A percentile compares a stretch with the other conserved stretches of the same genome.
phyloP scores from a whole-genome alignment of 2,797 vertebrate genomes.

The Rhinophrynus dorsalis region DNA sequence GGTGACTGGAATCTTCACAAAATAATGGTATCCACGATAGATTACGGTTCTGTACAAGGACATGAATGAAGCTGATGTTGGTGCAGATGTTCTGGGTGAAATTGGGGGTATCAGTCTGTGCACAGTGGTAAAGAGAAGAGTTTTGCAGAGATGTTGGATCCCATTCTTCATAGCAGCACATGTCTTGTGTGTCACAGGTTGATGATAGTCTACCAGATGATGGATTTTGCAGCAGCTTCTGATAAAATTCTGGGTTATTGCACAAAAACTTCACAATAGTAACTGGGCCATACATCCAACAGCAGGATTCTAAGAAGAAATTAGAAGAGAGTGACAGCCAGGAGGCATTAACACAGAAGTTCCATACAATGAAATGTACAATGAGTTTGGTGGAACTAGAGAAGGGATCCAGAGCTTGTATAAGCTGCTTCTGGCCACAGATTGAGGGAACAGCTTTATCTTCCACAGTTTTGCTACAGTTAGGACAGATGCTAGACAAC shows the following conservation, averaged over 20 bases:
- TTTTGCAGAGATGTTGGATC: neutral
- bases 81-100: neutral
- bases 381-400: neutral
- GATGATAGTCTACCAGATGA: neutral
- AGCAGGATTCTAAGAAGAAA: neutral
- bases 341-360: constrained; percentile 12
- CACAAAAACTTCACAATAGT: constrained; percentile 14
- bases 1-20: neutral
- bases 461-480: constrained; percentile 1
- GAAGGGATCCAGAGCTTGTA: neutral
- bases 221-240: neutral
- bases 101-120: neutral
- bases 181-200: no score
- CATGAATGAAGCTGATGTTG: constrained; percentile 1
- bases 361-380: constrained; percentile 1
- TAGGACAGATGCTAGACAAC: constrained; percentile 3
- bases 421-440: neutral
- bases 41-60: neutral
- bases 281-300: constrained; percentile 20
- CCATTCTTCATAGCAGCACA: constrained; percentile 7
- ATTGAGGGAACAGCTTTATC: neutral
- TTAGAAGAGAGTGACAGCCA: neutral
- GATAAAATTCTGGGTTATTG: neutral
- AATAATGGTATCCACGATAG: neutral
- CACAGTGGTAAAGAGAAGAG: neutral